These are phyloP conservation scores for Panopea generosa DNA, from an alignment of 2,888 invertebrate species.

Conservation along the genomic window DNA sequence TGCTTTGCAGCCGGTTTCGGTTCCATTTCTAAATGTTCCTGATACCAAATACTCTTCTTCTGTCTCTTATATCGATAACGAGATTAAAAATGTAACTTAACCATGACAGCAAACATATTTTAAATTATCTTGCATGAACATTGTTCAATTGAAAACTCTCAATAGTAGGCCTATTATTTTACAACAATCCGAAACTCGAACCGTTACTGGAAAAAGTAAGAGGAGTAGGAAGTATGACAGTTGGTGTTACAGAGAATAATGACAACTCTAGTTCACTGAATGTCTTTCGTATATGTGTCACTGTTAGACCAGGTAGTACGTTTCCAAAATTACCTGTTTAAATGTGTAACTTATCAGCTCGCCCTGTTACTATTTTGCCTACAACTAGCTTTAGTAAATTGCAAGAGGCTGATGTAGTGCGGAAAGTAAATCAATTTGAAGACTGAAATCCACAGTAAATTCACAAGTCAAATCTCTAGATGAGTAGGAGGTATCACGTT, in stretches of 20 bases:
- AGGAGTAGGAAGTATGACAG: background rate
- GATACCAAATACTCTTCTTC: background rate
- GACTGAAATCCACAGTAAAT: background rate
- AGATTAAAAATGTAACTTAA: background rate
- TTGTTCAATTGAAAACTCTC: background rate
- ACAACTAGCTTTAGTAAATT: slow-evolving; percentile 5
- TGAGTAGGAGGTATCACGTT: background rate
- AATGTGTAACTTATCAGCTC: slow-evolving; percentile 13
- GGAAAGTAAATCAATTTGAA: background rate
- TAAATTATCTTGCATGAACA: background rate
- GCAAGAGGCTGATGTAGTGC: slow-evolving; percentile 1
- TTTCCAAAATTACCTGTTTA: slow-evolving; percentile 5
- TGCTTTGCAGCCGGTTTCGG: background rate
- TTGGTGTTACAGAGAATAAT: slow-evolving; percentile 6
- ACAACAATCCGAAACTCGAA: background rate
- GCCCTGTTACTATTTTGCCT: background rate
- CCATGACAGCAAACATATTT: slow-evolving; percentile 2
- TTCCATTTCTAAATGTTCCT: background rate
- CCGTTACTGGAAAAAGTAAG: slow-evolving; percentile 5
- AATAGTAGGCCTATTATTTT: slow-evolving; percentile 5
- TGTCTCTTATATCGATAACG: background rate
- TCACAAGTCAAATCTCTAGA: background rate
- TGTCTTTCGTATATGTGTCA: background rate
- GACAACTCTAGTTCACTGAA: background rate
- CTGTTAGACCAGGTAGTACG: background rate